Base-by-base conservation (phyloP, 2,797 vertebrate genomes). In the Falco peregrinus region DNA sequence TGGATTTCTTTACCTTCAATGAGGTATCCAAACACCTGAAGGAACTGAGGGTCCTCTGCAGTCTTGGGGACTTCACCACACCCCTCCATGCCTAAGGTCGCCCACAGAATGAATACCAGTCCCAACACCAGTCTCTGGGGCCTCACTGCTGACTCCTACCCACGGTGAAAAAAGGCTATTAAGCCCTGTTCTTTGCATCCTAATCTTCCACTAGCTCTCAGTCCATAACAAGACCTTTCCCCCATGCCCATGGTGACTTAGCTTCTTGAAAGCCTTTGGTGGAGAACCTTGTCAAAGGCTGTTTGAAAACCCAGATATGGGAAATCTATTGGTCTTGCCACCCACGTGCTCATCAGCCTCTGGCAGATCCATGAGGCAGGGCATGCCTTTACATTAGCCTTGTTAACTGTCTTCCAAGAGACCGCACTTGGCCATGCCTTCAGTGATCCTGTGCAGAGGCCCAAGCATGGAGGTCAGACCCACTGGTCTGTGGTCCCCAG, bases 201-300 rank as follows among this genome's bases (percentile, higher is more conserved):
- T 21, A 0, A 18, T 43, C 53, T 84, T 71, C 64, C 57, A 48
- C 28, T 57, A 53, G 19, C 21, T 65, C 43, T 59, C 0, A 0
- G 29, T 16, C 37, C 22, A 3, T 22, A 89, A 61, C 11, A 73
- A 71, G 39, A 61, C 19, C 45, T 60, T 74, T 67, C 24, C 19
- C 74, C 21, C 16, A 41, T 4, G 6, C 8, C 57, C 31, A 12
- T 0, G 3, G 51, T 1, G 1, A 53, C 25, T 53, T 33, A 18
- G 28, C 20, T 64, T 83, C 37, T 74, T 64, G 50, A 69, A 83
- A 89, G 37, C 7, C 33, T 86, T 51, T 33, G 20, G 17, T n/a
- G 45, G 9, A 31, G 33, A 94, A 59, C 47, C 6, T 73, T 60
- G 45, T 11, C n/a, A 53, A 57, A 93, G 21, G 21, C 33, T 82